Percentiles rank a stretch among this genome's conserved stretches.
Evolutionary conservation across 2,113 vertebrate genomes (phyloP).

Genomic region (Apodemus sylvaticus): DNA sequence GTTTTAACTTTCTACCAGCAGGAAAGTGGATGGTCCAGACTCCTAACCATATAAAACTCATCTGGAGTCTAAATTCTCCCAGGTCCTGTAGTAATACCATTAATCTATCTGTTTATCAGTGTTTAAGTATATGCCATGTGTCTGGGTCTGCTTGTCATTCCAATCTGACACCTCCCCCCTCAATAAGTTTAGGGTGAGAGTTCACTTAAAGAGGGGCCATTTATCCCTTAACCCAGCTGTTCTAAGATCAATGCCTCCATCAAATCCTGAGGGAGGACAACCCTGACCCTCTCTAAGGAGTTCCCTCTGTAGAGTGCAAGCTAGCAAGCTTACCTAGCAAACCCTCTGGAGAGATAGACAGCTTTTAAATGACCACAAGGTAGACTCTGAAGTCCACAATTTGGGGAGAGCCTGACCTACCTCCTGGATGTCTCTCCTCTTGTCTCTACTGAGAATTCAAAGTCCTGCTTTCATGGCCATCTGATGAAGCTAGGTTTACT

Average conservation of each 20-base stretch:
- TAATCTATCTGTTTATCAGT: constrained; percentile 29
- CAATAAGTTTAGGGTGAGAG: not conserved
- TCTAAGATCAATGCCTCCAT: not conserved
- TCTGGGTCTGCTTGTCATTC: constrained; percentile 32
- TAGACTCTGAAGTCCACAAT: not conserved
- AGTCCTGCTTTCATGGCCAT: not conserved
- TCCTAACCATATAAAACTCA: not conserved
- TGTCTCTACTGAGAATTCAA: not conserved
- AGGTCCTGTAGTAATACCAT: not conserved
- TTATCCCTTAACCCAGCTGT: not conserved
- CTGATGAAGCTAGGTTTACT: not conserved
- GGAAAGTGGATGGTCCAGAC: not conserved
- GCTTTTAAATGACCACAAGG: not conserved
- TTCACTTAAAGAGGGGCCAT: not conserved
- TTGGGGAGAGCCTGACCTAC: not conserved
- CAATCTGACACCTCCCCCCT: not conserved
- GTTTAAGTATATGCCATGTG: not conserved
- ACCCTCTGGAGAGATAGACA: not conserved
- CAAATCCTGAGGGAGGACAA: not conserved
- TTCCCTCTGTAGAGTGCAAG: not conserved
- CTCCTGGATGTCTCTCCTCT: not conserved
- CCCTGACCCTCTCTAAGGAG: not conserved
- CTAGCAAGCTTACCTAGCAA: not conserved
- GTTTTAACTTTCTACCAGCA: not conserved
- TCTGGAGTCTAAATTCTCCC: not conserved